Evolutionary conservation across 53 echinoderm and acorn worm species (phyloP).

Genomic region (Hippasteria phrygiana): DNA sequence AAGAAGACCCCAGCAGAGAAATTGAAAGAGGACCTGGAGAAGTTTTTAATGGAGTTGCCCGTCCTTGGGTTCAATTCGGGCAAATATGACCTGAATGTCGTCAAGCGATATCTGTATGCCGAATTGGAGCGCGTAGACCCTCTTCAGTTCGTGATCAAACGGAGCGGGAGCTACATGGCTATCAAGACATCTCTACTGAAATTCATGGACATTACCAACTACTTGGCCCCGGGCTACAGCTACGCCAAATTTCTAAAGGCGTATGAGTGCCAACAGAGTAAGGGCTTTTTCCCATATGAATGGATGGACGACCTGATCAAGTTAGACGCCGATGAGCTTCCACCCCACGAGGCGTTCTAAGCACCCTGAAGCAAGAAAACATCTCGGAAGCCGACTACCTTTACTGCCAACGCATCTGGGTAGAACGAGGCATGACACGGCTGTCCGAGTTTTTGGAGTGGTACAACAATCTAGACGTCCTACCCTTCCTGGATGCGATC

Average conservation of each 20-base stretch:
- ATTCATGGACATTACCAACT: slow-evolving; percentile 70
- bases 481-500: slow-evolving; percentile 40
- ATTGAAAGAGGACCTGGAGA: not conserved
- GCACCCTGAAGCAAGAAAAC: not conserved
- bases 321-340: slow-evolving; percentile 27
- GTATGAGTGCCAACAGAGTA: slow-evolving; percentile 37
- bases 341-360: slow-evolving; percentile 24
- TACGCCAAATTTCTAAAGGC: slow-evolving; percentile 59
- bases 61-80: slow-evolving; percentile 55
- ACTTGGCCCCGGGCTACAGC: slow-evolving; percentile 52
- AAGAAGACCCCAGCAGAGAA: not conserved
- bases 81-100: slow-evolving; percentile 43
- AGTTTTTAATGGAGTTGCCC: slow-evolving; percentile 45
- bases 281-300: slow-evolving; percentile 66
- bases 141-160: slow-evolving; percentile 31
- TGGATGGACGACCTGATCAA: slow-evolving; percentile 60
- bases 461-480: slow-evolving; percentile 64
- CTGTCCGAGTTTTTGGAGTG: slow-evolving; percentile 57
- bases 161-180: slow-evolving; percentile 21
- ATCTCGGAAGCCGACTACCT: slow-evolving; percentile 37
- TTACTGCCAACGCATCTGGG: slow-evolving; percentile 6
- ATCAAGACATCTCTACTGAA: slow-evolving; percentile 45
- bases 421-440: slow-evolving; percentile 6
- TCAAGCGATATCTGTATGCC: slow-evolving; percentile 34
- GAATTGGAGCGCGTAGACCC: not conserved